Base-by-base conservation (phyloP, 53 echinoderm and acorn worm species). In the Pentamera pediparva region DNA sequence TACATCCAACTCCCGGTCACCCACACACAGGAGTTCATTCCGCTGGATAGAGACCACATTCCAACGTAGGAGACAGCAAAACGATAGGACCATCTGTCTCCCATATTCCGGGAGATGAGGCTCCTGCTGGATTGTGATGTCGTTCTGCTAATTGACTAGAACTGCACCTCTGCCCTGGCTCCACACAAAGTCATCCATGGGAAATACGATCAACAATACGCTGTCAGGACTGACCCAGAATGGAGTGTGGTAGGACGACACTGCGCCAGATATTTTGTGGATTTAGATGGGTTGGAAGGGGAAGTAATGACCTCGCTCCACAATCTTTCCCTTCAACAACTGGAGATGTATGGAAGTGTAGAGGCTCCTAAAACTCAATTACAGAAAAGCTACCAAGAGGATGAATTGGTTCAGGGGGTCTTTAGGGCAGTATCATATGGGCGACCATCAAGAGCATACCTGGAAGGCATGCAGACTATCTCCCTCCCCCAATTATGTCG, bases 11-110 rank as follows among this genome's bases (percentile, higher is more conserved):
- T 86, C 5, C 86, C 81, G 19, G 62, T 45, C 39, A 19, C 77
- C 28, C 81, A 81, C 64, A 86, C 86, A 32, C 73, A 78, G 72
- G 69, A 86, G 54, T 71, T 76, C 78, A 81, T 86, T 48, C 81
- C 81, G 10, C 61, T 70, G 26, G 76, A 77, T 56, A 77, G 69
- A 21, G 33, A 56, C 39, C n/a, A n/a, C n/a, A n/a, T 55, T 48
- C 78, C 76, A 20, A 83, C 76, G 17, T 49, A 62, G 7, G 49
- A 59, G 37, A 75, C 82, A 27, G 81, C 74, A 39, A 27, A 21
- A 28, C 59, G 30, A 18, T 81, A 74, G 81, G 39, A 37, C 45
- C 81, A 81, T 35, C 74, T 81, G 4, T 39, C 72, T 47, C 5
- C 56, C 35, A 69, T 81, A 37, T 72, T 62, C 12, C 56, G 38